A percentile compares a stretch with the other conserved stretches of the same genome.
Evolutionary conservation across 1,140 invertebrate genomes (phyloP).

Genomic region (Pteromalus puparum): DNA sequence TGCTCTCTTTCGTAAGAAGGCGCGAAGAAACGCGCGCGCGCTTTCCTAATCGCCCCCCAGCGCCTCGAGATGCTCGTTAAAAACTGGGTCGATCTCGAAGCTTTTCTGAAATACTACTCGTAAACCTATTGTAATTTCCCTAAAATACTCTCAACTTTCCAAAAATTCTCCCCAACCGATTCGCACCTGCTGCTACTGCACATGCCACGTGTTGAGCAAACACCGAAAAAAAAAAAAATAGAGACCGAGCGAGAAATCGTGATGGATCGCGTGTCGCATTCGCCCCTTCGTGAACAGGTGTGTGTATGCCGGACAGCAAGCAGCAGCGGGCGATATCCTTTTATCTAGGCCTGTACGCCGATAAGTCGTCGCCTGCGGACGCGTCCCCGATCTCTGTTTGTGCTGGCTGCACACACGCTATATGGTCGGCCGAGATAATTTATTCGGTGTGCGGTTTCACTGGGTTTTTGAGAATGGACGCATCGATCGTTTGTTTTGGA

Average conservation of each 20-base stretch:
- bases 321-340: conserved; percentile 49
- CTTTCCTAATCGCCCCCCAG: conserved; percentile 35
- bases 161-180: neutral
- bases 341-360: conserved; percentile 49
- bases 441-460: conserved; percentile 4
- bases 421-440: neutral
- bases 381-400: neutral
- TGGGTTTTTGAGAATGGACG: neutral
- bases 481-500: neutral
- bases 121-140: neutral
- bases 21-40: conserved; percentile 4
- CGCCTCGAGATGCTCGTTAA: neutral
- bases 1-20: conserved; percentile 27
- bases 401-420: conserved; percentile 1
- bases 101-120: neutral
- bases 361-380: conserved; percentile 21
- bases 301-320: conserved; percentile 45
- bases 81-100: conserved; percentile 35
- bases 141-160: neutral
- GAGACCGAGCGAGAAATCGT: neutral
- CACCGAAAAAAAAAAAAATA: neutral
- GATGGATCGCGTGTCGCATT: conserved; percentile 19
- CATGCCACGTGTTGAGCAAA: neutral
- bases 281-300: conserved; percentile 52
- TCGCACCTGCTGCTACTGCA: neutral